Evolutionary conservation across 2,797 vertebrate genomes (phyloP).

Genomic region (Gymnodraco acuticeps): DNA sequence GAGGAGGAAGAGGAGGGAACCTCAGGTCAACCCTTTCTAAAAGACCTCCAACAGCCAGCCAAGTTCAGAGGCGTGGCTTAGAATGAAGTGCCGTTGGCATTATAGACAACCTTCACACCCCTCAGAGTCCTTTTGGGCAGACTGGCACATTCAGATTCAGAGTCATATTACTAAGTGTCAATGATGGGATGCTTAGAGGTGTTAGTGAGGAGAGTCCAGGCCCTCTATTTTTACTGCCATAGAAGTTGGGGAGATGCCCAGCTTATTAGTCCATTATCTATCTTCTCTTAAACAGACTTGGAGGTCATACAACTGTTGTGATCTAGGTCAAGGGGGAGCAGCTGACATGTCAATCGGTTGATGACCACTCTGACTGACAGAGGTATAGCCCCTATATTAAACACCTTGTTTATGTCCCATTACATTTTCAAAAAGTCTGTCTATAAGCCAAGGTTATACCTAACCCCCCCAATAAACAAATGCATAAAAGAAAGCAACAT

Average conservation of each 20-base stretch:
- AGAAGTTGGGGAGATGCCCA: conserved; percentile 63
- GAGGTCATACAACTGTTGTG: conserved; percentile 68
- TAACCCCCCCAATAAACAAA: conserved; percentile 4
- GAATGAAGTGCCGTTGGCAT: conserved; percentile 79
- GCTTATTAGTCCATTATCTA: conserved; percentile 75
- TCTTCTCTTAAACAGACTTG: conserved; percentile 71
- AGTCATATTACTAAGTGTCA: conserved; percentile 83
- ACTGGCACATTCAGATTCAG: conserved; percentile 73
- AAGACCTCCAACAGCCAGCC: conserved; percentile 65
- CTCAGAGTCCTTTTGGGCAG: conserved; percentile 66
- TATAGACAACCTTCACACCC: conserved; percentile 82
- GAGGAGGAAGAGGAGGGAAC: conserved; percentile 67
- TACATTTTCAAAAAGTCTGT: conserved; percentile 19
- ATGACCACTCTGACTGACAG: conserved; percentile 39
- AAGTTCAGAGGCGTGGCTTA: conserved; percentile 81
- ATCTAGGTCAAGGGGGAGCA: conserved; percentile 74
- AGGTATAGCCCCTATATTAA: conserved; percentile 22
- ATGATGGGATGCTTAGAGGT: conserved; percentile 78
- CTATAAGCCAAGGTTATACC: background rate
- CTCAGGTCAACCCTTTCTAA: conserved; percentile 66
- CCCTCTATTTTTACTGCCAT: conserved; percentile 69
- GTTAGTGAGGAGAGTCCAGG: conserved; percentile 63
- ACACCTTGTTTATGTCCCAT: conserved; percentile 5
- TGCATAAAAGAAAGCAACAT: conserved; percentile 11
- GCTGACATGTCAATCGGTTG: conserved; percentile 69